A percentile compares a stretch with the other conserved stretches of the same genome.
These are phyloP conservation scores for Drosophila pullipes DNA, from an alignment of 2,888 invertebrate species.

Conservation along the genomic window DNA sequence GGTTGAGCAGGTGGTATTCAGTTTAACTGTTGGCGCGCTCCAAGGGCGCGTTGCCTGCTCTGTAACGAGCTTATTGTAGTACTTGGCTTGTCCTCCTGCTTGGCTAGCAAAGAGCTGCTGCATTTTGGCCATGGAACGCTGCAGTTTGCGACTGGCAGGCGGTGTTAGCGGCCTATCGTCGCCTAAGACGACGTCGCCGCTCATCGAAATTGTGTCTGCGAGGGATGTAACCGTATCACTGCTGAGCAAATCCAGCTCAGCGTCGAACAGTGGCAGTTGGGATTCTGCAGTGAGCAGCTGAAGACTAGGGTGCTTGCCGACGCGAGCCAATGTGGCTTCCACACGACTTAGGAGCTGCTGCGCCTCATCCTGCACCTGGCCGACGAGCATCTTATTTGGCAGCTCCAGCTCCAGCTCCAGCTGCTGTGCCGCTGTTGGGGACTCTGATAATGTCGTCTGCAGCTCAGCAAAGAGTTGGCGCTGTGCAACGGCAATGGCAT, in stretches of 20 bases:
- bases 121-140: conserved; percentile 81
- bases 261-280: conserved; percentile 5
- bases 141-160: conserved; percentile 55
- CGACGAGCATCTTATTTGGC: conserved; percentile 3
- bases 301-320: conserved; percentile 29
- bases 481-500: conserved; percentile 63
- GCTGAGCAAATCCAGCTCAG: conserved; percentile 6
- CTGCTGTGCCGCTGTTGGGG: conserved; percentile 4
- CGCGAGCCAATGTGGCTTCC: conserved; percentile 53
- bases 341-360: conserved; percentile 43
- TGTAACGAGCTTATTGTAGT: neutral
- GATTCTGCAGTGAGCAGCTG: conserved; percentile 35
- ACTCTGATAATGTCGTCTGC: conserved; percentile 12
- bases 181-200: neutral
- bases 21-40: conserved; percentile 38
- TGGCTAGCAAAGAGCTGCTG: conserved; percentile 64
- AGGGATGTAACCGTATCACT: conserved; percentile 11
- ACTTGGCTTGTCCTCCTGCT: neutral
- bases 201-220: neutral
- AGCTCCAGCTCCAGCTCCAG: neutral
- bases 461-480: conserved; percentile 51
- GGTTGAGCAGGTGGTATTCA: neutral
- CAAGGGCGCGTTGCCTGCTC: conserved; percentile 10
- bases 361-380: conserved; percentile 39
- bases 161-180: conserved; percentile 11